Evolutionary conservation across 2,888 invertebrate genomes (phyloP).

Genomic region (Strigamia maritima): DNA sequence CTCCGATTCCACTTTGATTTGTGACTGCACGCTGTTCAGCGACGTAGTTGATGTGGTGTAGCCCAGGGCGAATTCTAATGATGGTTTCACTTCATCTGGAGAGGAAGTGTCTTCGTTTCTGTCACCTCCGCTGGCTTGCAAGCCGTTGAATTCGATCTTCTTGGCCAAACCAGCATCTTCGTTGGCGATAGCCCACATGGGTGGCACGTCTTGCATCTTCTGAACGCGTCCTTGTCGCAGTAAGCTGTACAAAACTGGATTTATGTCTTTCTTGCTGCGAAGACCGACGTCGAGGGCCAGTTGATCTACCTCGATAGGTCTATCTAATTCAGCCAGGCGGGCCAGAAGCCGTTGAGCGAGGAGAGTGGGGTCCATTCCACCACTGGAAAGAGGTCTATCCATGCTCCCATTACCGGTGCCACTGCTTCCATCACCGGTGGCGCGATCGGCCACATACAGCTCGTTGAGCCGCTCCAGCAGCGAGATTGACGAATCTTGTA

Average conservation of each 20-base stretch:
- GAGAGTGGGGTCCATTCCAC: constrained; percentile 35
- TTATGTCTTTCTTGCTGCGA: constrained; percentile 45
- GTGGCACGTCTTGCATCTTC: constrained; percentile 37
- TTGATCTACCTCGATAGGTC: constrained; percentile 39
- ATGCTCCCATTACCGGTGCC: constrained; percentile 16
- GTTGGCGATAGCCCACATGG: constrained; percentile 37
- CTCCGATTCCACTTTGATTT: constrained; percentile 31
- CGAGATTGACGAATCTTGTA: constrained; percentile 25
- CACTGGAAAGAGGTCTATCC: constrained; percentile 25
- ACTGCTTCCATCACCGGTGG: background rate
- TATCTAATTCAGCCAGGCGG: constrained; percentile 35
- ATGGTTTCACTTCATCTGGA: background rate
- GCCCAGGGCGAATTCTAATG: background rate
- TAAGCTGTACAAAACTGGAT: constrained; percentile 46
- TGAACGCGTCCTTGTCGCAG: constrained; percentile 38
- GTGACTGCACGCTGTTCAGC: constrained; percentile 35
- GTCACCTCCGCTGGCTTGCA: constrained; percentile 38
- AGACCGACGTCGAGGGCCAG: constrained; percentile 46
- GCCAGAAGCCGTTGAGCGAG: constrained; percentile 36
- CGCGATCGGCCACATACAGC: constrained; percentile 29
- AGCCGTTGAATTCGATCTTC: constrained; percentile 33
- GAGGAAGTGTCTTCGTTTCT: background rate
- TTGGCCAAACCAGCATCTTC: background rate
- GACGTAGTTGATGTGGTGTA: constrained; percentile 22
- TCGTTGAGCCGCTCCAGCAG: constrained; percentile 37